Base-by-base conservation (phyloP, 2,113 vertebrate genomes). In the Lates calcarifer region DNA sequence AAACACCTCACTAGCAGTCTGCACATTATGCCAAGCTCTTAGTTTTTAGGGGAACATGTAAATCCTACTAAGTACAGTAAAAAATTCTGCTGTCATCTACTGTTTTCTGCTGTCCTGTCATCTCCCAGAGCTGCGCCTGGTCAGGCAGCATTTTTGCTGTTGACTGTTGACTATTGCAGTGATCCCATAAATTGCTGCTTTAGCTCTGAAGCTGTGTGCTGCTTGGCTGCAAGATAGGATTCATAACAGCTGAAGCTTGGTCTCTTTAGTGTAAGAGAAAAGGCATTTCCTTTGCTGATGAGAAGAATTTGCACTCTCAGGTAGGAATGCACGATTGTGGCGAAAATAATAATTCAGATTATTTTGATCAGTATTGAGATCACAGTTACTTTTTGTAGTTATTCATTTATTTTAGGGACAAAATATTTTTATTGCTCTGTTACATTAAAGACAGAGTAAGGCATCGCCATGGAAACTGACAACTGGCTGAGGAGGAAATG, bases 281-380 rank as follows among this genome's bases (percentile, higher is more conserved):
- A 79, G 61, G 67, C 77, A 81, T 85, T 91, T 87, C 65, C 80
- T 87, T 62, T 80, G 55, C 79, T 85, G 66, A 69, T 87, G 75
- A 87, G 69, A 90, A 74, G 79, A 90, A 87, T 87, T 82, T 82
- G 81, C 84, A 77, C 84, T 74, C 84, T 74, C 79, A 86, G 76
- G 77, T 68, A 84, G 74, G 49, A 26, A 74, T n/a, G n/a, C n/a
- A n/a, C n/a, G n/a, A n/a, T n/a, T n/a, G n/a, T n/a, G n/a, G n/a
- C n/a, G n/a, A n/a, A n/a, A n/a, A n/a, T n/a, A n/a, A n/a, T n/a
- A n/a, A n/a, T n/a, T n/a, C n/a, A n/a, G n/a, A n/a, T n/a, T n/a
- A n/a, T n/a, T n/a, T n/a, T n/a, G n/a, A n/a, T n/a, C n/a, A n/a
- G n/a, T n/a, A n/a, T n/a, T n/a, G n/a, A n/a, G n/a, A n/a, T n/a